Base-by-base conservation (phyloP, 2,888 invertebrate species). In the Luffia ferchaultella region DNA sequence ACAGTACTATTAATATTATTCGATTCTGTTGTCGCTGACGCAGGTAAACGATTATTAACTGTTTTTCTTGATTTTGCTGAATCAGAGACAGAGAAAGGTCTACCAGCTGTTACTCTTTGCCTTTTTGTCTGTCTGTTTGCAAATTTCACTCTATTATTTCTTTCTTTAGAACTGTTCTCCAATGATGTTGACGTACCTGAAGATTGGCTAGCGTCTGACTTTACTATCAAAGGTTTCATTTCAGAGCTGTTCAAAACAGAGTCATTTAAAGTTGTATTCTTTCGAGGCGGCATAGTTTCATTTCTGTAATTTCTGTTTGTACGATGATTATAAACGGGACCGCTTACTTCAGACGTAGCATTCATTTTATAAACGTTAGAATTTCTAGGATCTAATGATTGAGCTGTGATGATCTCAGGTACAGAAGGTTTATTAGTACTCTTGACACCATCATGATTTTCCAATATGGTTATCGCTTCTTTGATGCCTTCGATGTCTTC, bases 401-500 rank as follows among this genome's bases (percentile, higher is more conserved):
- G 68, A 1, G 82, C 74, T 1, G 79, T 79, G 1, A 82, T 60
- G 16, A 76, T 65, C 60, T 75, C 70, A 7, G 80, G 50, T 18
- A 60, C 60, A 49, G 63, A 66, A 2, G 59, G 53, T 2, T 43
- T 16, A 5, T 43, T 18, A 19, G 20, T 53, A 20, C 58, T 62
- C 16, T 57, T 60, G 16, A 54, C 42, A 54, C 62, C 58, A 18
- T 79, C 67, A 58, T 78, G 78, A 54, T 76, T 77, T 61, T 76
- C 75, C 49, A 83, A 59, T 30, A 82, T 78, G 2, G 76, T 63
- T 53, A 83, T 80, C 30, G 83, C 83, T 59, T 79, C 76, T 65
- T 79, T 79, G 2, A 83, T 66, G 16, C 79, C 80, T 18, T 70
- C 70, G 12, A 73, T 69, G 18, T 76, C 76, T 68, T 76, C 80